Percentiles rank a stretch among this genome's conserved stretches.
phyloP scores from a whole-genome alignment of 30 jellyfish, hydroid and myxozoan genomes.

The Hydra vulgaris region DNA sequence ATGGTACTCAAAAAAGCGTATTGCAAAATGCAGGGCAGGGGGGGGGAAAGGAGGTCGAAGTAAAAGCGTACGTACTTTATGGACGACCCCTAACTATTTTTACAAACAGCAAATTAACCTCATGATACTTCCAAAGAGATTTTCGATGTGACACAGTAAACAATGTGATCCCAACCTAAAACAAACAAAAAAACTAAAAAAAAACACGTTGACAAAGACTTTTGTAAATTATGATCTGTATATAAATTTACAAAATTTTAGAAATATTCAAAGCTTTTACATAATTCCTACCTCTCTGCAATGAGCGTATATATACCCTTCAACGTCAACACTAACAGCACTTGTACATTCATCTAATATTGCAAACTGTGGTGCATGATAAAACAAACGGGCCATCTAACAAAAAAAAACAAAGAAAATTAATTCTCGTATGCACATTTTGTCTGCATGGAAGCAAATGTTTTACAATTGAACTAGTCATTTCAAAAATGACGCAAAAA shows the following conservation, averaged over 20 bases:
- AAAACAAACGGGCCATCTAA: slow-evolving; percentile 95
- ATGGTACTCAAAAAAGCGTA: too few species aligned
- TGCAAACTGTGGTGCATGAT: slow-evolving; percentile 95
- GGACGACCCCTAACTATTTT: not conserved
- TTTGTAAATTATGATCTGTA: too few species aligned
- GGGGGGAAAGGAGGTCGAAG: too few species aligned
- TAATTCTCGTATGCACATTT: too few species aligned
- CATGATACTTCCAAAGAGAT: slow-evolving; percentile 93
- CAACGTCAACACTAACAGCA: slow-evolving; percentile 98
- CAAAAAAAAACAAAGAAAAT: slow-evolving; percentile 3
- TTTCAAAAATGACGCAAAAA: too few species aligned
- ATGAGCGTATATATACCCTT: slow-evolving; percentile 90
- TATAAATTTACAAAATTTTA: too few species aligned
- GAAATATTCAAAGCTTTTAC: too few species aligned
- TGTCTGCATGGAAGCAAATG: too few species aligned
- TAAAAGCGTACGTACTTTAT: too few species aligned
- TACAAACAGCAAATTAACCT: slow-evolving; percentile 29
- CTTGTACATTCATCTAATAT: slow-evolving; percentile 97
- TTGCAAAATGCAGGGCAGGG: too few species aligned
- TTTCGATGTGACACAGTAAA: slow-evolving; percentile 94
- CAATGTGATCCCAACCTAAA: slow-evolving; percentile 91
- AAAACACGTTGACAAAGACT: too few species aligned
- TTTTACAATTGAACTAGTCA: too few species aligned
- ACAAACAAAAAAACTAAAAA: not conserved
- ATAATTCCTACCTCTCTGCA: slow-evolving; percentile 90